phyloP scores from a whole-genome alignment of 1,140 invertebrate genomes.

The Acromyrmex echinatior region DNA sequence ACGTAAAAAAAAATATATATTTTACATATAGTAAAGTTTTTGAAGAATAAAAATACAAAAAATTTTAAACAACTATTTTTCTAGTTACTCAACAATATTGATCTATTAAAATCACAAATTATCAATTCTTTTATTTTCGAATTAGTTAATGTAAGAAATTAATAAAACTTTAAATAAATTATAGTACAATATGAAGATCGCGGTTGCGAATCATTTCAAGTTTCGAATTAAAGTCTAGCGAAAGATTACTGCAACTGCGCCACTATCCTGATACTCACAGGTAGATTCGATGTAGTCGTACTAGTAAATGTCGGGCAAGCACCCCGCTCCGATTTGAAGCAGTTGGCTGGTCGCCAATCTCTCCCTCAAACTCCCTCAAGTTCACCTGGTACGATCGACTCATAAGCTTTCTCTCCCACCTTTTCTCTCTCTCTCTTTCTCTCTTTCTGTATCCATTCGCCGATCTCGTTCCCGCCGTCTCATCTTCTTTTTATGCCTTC shows the following conservation, averaged over 20 bases:
- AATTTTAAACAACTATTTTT: background rate
- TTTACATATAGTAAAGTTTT: background rate
- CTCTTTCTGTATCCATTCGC: constrained; percentile 21
- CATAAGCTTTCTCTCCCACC: constrained; percentile 66
- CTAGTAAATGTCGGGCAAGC: constrained; percentile 75
- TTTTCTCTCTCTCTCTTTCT: constrained; percentile 42
- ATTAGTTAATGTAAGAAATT: background rate
- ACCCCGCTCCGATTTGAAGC: constrained; percentile 19
- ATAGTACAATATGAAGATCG: background rate
- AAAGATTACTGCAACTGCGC: background rate
- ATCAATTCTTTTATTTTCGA: background rate
- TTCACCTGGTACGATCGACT: constrained; percentile 72
- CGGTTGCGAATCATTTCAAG: background rate
- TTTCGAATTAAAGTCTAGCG: background rate
- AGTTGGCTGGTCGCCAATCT: constrained; percentile 71
- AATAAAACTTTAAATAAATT: background rate
- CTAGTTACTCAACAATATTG: background rate
- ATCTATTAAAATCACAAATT: background rate
- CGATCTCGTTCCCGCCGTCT: constrained; percentile 51
- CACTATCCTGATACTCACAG: constrained; percentile 27
- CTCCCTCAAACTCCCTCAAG: constrained; percentile 72
- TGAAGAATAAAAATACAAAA: background rate
- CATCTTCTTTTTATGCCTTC: constrained; percentile 60
- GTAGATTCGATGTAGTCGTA: constrained; percentile 60
- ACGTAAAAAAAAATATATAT: too few species aligned